phyloP scores from a whole-genome alignment of 2,888 invertebrate genomes.

The Agrochola macilenta region DNA sequence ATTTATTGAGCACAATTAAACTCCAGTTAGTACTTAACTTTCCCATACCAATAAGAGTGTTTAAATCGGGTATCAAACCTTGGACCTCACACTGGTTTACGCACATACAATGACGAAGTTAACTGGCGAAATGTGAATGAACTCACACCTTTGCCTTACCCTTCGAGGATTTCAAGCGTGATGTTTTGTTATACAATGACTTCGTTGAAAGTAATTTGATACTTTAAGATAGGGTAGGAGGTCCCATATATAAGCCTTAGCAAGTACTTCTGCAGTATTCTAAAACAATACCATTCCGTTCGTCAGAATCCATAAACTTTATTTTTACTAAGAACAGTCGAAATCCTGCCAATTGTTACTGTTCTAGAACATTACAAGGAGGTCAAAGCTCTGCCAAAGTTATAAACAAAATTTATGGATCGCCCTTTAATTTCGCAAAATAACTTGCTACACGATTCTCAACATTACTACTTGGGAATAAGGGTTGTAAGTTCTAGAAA shows the following conservation, averaged over 20 bases:
- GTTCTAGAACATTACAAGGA: constrained; percentile 18
- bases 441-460: constrained; percentile 23
- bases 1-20: too few species aligned
- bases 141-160: too few species aligned
- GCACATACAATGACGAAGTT: too few species aligned
- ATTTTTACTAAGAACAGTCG: constrained; percentile 25
- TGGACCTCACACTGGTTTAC: too few species aligned
- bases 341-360: constrained; percentile 40
- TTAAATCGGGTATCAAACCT: too few species aligned
- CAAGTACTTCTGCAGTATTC: neutral
- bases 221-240: neutral
- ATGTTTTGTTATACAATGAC: too few species aligned
- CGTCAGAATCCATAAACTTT: constrained; percentile 13
- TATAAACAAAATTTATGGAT: constrained; percentile 39
- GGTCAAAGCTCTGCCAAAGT: constrained; percentile 36
- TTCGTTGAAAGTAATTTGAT: too few species aligned
- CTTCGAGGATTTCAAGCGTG: too few species aligned
- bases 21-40: too few species aligned
- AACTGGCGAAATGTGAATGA: too few species aligned
- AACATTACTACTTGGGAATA: constrained; percentile 17
- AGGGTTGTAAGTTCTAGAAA: constrained; percentile 1
- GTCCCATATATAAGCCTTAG: neutral
- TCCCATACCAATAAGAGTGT: too few species aligned
- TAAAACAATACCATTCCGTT: constrained; percentile 10
- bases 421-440: constrained; percentile 13